Conservation (phyloP, 2,888 invertebrate genomes). For the Acheta domesticus region DNA sequence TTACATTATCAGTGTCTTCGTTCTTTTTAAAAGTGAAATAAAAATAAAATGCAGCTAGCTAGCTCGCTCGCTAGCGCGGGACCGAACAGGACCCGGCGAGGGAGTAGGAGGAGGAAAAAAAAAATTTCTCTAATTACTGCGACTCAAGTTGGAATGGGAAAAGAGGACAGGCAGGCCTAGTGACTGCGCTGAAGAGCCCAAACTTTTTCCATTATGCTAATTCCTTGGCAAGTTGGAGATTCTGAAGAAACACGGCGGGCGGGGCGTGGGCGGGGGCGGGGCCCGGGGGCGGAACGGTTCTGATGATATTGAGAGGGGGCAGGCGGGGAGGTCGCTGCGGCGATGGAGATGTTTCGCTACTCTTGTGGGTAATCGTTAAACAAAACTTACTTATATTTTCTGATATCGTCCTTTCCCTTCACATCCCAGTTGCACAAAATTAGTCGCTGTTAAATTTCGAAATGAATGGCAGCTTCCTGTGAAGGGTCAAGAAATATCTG, state of each 20-base stretch:
- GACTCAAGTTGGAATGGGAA: slow-evolving; percentile 34
- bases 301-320: background rate
- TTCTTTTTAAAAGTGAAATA: slow-evolving; percentile 22
- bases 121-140: slow-evolving; percentile 37
- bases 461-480: too few species aligned
- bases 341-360: background rate
- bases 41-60: slow-evolving; percentile 26
- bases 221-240: slow-evolving; percentile 33
- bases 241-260: slow-evolving; percentile 25
- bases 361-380: too few species aligned
- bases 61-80: background rate
- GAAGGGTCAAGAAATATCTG: too few species aligned
- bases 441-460: too few species aligned
- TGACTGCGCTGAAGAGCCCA: slow-evolving; percentile 35
- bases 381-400: too few species aligned
- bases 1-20: slow-evolving; percentile 28
- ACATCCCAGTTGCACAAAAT: too few species aligned
- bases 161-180: slow-evolving; percentile 28
- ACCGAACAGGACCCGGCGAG: slow-evolving; percentile 18
- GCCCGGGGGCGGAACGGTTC: background rate
- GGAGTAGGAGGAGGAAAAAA: slow-evolving; percentile 28
- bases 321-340: background rate
- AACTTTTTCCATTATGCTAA: slow-evolving; percentile 38
- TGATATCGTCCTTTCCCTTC: too few species aligned
- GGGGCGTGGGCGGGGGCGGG: background rate